These are phyloP conservation scores for Timema podura DNA, from an alignment of 2,888 invertebrate species.

Conservation along the genomic window DNA sequence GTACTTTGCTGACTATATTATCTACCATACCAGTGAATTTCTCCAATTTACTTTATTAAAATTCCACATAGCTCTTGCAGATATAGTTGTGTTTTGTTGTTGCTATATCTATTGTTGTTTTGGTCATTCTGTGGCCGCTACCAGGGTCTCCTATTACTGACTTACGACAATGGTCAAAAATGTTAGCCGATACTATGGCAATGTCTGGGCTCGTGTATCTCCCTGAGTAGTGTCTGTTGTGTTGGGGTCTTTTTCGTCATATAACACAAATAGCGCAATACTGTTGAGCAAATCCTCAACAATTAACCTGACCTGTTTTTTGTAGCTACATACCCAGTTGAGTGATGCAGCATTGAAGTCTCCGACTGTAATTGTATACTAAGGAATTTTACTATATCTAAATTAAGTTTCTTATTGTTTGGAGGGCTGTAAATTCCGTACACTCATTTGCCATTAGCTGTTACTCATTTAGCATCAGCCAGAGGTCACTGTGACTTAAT, in stretches of 20 bases:
- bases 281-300: too few relatives aligned
- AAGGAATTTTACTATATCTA: background rate
- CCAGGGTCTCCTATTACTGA: too few relatives aligned
- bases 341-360: slow-evolving; percentile 12
- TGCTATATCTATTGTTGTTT: too few relatives aligned
- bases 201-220: background rate
- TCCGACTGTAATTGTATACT: background rate
- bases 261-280: background rate
- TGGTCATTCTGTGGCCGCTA: too few relatives aligned
- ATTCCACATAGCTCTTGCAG: too few relatives aligned
- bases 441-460: too few relatives aligned
- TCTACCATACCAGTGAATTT: too few relatives aligned
- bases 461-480: too few relatives aligned
- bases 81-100: too few relatives aligned
- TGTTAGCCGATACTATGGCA: background rate
- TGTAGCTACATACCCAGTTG: background rate
- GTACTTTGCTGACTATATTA: too few relatives aligned
- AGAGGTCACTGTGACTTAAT: too few relatives aligned
- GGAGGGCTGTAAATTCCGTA: slow-evolving; percentile 9
- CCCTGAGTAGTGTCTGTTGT: background rate
- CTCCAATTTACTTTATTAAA: too few relatives aligned
- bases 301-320: background rate
- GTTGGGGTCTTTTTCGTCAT: background rate
- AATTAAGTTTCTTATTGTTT: slow-evolving; percentile 8
- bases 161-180: background rate